Conservation (phyloP, 2,888 invertebrate species). For the Acanthopleura granulata region DNA sequence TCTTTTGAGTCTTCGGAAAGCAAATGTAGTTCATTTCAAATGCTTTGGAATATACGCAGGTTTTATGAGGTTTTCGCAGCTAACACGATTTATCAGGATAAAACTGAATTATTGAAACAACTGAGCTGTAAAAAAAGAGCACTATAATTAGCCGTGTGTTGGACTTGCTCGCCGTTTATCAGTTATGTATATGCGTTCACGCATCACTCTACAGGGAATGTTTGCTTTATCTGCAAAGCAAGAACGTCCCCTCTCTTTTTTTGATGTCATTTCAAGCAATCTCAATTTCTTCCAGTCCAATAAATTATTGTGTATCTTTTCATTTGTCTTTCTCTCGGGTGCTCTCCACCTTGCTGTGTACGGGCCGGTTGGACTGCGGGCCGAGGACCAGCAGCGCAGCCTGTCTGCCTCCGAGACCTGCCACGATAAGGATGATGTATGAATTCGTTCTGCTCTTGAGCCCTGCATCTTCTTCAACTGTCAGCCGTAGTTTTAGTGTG, state of each 20-base stretch:
- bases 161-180: neutral
- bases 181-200: slow-evolving; percentile 2
- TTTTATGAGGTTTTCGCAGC: neutral
- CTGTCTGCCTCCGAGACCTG: neutral
- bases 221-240: neutral
- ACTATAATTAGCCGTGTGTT: neutral
- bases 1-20: too few species aligned
- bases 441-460: neutral
- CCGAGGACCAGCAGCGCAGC: too few species aligned
- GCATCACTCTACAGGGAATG: slow-evolving; percentile 1
- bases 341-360: neutral
- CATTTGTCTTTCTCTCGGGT: slow-evolving; percentile 4
- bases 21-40: neutral
- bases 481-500: too few species aligned
- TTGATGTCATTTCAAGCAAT: neutral
- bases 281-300: slow-evolving; percentile 11
- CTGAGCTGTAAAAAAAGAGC: neutral
- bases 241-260: neutral
- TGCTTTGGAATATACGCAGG: neutral
- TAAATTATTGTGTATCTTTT: slow-evolving; percentile 16
- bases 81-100: neutral
- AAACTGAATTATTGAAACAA: neutral
- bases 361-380: too few species aligned
- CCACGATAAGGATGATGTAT: slow-evolving; percentile 1
- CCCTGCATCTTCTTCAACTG: too few species aligned